Base-by-base conservation (phyloP, 1,140 invertebrate genomes). In the Pogonognathellus flavescens region DNA sequence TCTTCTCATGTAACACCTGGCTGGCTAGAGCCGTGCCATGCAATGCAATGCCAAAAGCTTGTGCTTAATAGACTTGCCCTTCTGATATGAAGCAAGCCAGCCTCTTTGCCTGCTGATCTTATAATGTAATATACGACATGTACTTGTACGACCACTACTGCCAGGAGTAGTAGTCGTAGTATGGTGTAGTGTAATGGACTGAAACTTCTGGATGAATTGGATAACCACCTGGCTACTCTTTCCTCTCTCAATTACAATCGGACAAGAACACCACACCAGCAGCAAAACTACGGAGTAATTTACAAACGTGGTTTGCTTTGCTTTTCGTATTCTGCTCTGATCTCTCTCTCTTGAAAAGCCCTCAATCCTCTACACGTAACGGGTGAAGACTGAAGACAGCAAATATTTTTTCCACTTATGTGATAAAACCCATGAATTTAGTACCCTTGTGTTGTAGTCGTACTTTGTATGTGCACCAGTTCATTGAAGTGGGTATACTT, bases 1-100 rank as follows among this genome's bases (percentile, higher is more conserved):
- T 80, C 18, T 85, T 85, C 84, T 41, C 84, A 81, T 80, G 52
- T 80, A 85, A 85, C 84, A 85, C 84, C 84, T 85, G 84, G 84
- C 84, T 41, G 31, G 31, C 84, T 57, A 25, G 60, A 83, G 70
- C 14, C 70, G 70, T 76, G 70, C 70, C 70, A 76, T 76, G 70
- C 70, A 76, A 76, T 25, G 22, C 31, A 41, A 41, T 57, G 53
- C 53, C 70, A 41, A 76, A 76, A 41, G 70, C 70, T 76, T 50
- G 31, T 76, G 70, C 62, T 66, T 25, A 66, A 66, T 25, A 66
- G 62, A 25, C 20, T 66, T 66, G 62, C 62, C 62, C 62, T 31
- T 25, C 62, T 25, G 10, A 66, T 66, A 14, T 25, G 8, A 66
- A 25, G 7, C 62, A 66, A 66, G 7, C 22, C 11, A 66, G 25